Evolutionary conservation across 2,797 vertebrate genomes (phyloP), one percentile per base, ranked within the genome.

Genomic region (Lepus townsendii): DNA sequence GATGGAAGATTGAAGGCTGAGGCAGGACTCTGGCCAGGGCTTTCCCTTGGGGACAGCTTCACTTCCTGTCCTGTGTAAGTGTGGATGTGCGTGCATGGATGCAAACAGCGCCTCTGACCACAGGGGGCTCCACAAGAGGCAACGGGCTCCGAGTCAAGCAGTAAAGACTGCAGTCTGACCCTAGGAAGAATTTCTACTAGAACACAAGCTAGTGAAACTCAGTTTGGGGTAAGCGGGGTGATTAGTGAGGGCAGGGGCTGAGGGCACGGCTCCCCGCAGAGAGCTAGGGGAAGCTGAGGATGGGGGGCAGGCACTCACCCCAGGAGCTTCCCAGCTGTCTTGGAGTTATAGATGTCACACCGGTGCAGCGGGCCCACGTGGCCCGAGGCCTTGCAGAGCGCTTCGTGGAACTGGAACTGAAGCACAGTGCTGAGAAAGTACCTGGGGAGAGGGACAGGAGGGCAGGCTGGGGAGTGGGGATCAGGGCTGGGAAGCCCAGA

Each of bases 321-420:
- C 83, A 99, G 87, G 57, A 99, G 97, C 96, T 97, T 99, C 35
- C 99, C 99, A 5, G 99, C 99, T 0, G 97, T 90, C 95, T 97
- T 95, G 13, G 99, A 99, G 85, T 98, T 35, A 96, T 99, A 99
- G 98, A 99, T 99, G 93, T 99, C 99, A 71, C 99, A 99, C 1
- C 85, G 99, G 96, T 99, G 98, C 52, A 99, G 98, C 6, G 98
- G 97, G 1, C 99, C 99, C 0, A 0, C 9, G 26, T 99, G 99
- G 0, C 97, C 97, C 0, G 99, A 98, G 30, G 98, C 99, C 0
- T 92, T 20, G 91, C 99, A 99, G 88, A 99, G 98, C 0, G 99
- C 99, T 92, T 99, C 97, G 72, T 99, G 99, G 98, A 99, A 99
- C 98, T 99, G 99, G 97, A 99, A 99, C 98, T 99, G 99, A 97